Evolutionary conservation across 2,888 invertebrate genomes (phyloP), one percentile per base, ranked within the genome.

Genomic region (Apeira syringaria): DNA sequence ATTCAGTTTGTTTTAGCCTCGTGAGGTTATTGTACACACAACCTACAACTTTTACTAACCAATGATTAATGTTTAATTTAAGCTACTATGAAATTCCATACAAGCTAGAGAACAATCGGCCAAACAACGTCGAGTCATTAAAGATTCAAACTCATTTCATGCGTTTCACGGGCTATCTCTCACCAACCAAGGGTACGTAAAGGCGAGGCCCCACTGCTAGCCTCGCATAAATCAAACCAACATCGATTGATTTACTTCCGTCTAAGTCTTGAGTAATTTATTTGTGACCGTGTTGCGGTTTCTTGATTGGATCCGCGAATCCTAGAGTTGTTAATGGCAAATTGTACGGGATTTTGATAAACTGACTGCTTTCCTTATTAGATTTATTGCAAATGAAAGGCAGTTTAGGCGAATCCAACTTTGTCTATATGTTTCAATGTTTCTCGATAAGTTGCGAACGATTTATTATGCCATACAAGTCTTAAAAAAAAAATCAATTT

Each of bases 41-140:
- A n/a, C 1, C 7, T 34, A 6, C 13, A 25, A 24, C 15, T 22
- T 37, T 13, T 24, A 15, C 24, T 37, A 30, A 3, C 20, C 20
- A 20, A 20, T 15, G 10, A 30, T 9, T 22, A 30, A n/a, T 36
- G 13, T 9, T 30, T 24, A 26, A 43, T 28, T 28, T 43, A 9
- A 3, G 11, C 30, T 22, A 22, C 45, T 45, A 34, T 2, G 35
- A 45, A 31, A 45, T 45, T 45, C 45, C 34, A 45, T 45, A 22
- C 34, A 45, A 45, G 25, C 39, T 35, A 22, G 15, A 27, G 5
- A 22, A 20, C 38, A 18, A 31, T 34, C 44, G 22, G 7, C 32
- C 24, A n/a, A 26, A 2, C 24, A 32, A 15, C 44, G 5, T 12
- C 24, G 24, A 33, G n/a, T 2, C 29, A 34, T 45, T 35, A 13